A percentile compares a stretch with the other conserved stretches of the same genome.
Conservation (phyloP, 2,888 invertebrate species). For the Cynaeus angustus region DNA sequence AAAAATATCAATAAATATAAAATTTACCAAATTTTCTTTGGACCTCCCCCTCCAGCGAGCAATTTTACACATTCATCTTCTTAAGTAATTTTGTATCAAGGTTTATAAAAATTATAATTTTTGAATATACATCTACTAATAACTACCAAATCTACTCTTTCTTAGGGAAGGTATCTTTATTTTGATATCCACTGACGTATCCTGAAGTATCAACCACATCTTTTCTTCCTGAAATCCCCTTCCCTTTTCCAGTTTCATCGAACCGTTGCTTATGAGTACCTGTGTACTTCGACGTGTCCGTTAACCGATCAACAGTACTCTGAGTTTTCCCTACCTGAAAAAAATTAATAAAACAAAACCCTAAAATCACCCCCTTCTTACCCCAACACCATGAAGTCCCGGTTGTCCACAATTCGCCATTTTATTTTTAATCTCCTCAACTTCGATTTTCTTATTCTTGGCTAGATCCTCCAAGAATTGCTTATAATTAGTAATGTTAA, state of each 20-base stretch:
- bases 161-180: conserved; percentile 84
- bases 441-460: conserved; percentile 87
- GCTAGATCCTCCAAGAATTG: conserved; percentile 90
- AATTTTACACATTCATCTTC: not conserved
- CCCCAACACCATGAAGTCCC: conserved; percentile 74
- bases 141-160: conserved; percentile 10
- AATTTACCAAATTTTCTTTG: too few relatives aligned
- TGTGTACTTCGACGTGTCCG: conserved; percentile 91
- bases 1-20: too few relatives aligned
- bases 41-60: not conserved
- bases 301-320: conserved; percentile 82
- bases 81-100: conserved; percentile 5
- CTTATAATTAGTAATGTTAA: conserved; percentile 85
- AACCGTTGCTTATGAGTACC: conserved; percentile 92
- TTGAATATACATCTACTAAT: conserved; percentile 10
- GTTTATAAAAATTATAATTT: conserved; percentile 38
- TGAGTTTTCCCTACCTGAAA: conserved; percentile 65
- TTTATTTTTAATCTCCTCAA: conserved; percentile 86
- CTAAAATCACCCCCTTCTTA: conserved; percentile 54
- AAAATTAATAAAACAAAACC: conserved; percentile 48
- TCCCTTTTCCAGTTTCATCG: conserved; percentile 88
- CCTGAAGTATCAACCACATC: conserved; percentile 75
- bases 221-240: conserved; percentile 88
- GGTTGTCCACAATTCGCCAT: conserved; percentile 87
- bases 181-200: conserved; percentile 89